phyloP scores from a whole-genome alignment of 2,797 vertebrate species.

The Taenioides sp. region DNA sequence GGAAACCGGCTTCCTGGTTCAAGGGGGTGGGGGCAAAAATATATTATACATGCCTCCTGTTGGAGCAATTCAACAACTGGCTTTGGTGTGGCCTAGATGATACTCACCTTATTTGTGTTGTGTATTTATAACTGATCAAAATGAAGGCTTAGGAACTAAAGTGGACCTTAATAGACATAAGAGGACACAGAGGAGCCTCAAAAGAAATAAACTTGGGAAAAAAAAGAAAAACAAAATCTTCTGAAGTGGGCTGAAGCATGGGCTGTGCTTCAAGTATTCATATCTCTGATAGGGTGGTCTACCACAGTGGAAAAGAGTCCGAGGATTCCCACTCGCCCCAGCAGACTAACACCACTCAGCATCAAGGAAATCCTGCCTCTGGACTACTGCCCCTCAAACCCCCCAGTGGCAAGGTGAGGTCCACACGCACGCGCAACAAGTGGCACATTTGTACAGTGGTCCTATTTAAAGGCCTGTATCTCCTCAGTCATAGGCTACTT shows the following conservation, averaged over 20 bases:
- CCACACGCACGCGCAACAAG: conserved; percentile 35
- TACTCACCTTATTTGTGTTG: conserved; percentile 24
- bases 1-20: conserved; percentile 80
- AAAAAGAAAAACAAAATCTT: background rate
- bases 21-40: conserved; percentile 54
- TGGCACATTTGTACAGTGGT: background rate
- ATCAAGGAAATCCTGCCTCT: conserved; percentile 86
- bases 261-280: conserved; percentile 98
- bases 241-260: conserved; percentile 88
- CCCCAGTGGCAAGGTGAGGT: conserved; percentile 87
- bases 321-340: conserved; percentile 90
- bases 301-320: conserved; percentile 90
- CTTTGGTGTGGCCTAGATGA: conserved; percentile 72
- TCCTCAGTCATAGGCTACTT: too few relatives aligned
- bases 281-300: conserved; percentile 91
- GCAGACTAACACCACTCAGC: conserved; percentile 88
- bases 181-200: conserved; percentile 34
- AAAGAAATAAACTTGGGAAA: conserved; percentile 8
- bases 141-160: conserved; percentile 43
- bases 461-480: too few relatives aligned
- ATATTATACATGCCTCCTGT: conserved; percentile 77
- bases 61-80: conserved; percentile 64
- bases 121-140: conserved; percentile 26
- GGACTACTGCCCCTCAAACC: conserved; percentile 91
- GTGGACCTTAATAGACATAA: conserved; percentile 47